Evolutionary conservation across 2,113 vertebrate species (phyloP), one percentile per base, ranked within the genome.

Genomic region (Spea multiplicata): DNA sequence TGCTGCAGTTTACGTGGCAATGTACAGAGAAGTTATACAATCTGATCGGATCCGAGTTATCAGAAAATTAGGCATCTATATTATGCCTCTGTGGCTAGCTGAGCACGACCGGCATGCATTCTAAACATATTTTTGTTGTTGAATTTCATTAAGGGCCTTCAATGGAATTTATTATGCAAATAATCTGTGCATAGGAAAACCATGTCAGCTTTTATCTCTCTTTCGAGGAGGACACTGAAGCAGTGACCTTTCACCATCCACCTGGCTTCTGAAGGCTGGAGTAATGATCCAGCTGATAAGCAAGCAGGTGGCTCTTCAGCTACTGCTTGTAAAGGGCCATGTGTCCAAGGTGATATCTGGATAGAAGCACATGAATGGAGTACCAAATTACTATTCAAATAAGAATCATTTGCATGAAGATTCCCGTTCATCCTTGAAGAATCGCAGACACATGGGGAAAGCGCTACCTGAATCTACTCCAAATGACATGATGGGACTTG

Each of bases 81-180:
- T 30, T 30, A 10, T 69, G 74, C 57, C 75, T 14, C 16, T 70
- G 66, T 12, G 48, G 61, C 61, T 64, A 44, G 3, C 6, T 14
- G 44, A 45, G 46, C 16, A 70, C 66, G 50, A 77, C 67, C 53
- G 13, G 44, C 55, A 55, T 44, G 13, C 66, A 77, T 77, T 77
- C 48, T 6, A 62, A 77, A 62, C 47, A 47, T 30, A 14, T 62
- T 77, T 70, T 77, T 70, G 67, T 70, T 61, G 66, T 62, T 70
- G 70, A 70, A 69, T 69, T 77, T 69, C 55, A 76, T 76, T 76
- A 76, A 70, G 57, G 46, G 9, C 9, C 66, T 62, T 70, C 44
- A 70, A 77, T 61, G 69, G 75, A 77, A 77, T 77, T 61, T 45
- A 70, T 70, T 70, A 77, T 77, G 75, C 67, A 77, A 71, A 77